Base-by-base conservation (phyloP, 2,113 vertebrate genomes). In the Cynoglossus semilaevis region DNA sequence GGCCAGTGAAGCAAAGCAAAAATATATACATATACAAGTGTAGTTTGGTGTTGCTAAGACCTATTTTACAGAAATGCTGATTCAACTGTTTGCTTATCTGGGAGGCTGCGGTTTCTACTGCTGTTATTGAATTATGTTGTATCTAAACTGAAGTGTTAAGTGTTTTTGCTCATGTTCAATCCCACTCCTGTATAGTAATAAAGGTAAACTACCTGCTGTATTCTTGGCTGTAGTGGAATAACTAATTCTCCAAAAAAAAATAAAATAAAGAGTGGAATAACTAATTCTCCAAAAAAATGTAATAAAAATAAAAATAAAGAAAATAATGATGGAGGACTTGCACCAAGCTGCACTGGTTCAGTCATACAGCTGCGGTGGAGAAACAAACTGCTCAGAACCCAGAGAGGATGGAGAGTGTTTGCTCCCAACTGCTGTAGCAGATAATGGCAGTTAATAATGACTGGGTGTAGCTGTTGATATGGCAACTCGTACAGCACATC, bases 401-500 rank as follows among this genome's bases (percentile, higher is more conserved):
- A 29, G 22, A 6, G 22, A 29, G 6, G 22, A 29, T 29, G 22
- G 22, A 29, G 22, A 4, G 22, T 29, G n/a, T n/a, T n/a, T n/a
- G n/a, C n/a, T n/a, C n/a, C n/a, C n/a, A n/a, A n/a, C 6, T 29
- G 22, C 22, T 29, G 22, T 29, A 29, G 22, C 2, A 29, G 22
- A 29, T 29, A 29, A 29, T 29, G 6, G 22, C 22, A 29, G 22
- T 29, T 29, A 29, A 29, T 73, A 74, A 74, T 58, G 64, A 45
- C 67, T 29, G 48, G 67, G 70, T 55, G 67, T 56, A 75, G 51
- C 61, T 7, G 79, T 81, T 41, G 70, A 51, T 72, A 81, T 72
- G 72, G 72, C 43, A 74, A 88, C 82, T 16, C 69, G 49, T 67
- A 81, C 8, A 52, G 73, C 16, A 36, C 63, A 70, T 74, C 68